Evolutionary conservation across 2,888 invertebrate species (phyloP).

Genomic region (Brachylomia viminalis): DNA sequence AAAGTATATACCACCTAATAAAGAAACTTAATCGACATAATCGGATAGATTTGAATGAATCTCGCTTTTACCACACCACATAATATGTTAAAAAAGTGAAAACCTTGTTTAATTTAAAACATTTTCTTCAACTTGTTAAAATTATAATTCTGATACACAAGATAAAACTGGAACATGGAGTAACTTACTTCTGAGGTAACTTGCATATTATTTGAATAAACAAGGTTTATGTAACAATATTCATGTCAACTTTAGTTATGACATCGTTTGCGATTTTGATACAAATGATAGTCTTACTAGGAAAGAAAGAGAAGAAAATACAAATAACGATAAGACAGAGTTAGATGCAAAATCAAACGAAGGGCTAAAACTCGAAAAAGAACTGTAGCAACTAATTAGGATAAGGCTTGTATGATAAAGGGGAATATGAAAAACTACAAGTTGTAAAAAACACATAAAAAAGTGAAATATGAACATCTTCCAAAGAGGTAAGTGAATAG

Average conservation of each 20-base stretch:
- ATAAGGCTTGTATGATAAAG: not conserved
- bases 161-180: conserved; percentile 56
- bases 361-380: not conserved
- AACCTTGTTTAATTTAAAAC: conserved; percentile 50
- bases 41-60: conserved; percentile 48
- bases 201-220: conserved; percentile 61
- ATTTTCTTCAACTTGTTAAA: conserved; percentile 46
- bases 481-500: conserved; percentile 22
- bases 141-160: conserved; percentile 50
- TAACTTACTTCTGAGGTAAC: conserved; percentile 46
- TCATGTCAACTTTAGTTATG: conserved; percentile 46
- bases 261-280: conserved; percentile 27
- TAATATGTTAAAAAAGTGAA: conserved; percentile 56
- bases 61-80: conserved; percentile 39
- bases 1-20: conserved; percentile 29
- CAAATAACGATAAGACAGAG: not conserved
- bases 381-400: not conserved
- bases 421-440: not conserved
- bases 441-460: conserved; percentile 2
- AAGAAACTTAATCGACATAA: conserved; percentile 19
- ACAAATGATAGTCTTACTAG: conserved; percentile 7
- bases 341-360: not conserved
- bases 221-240: conserved; percentile 52
- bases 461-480: not conserved
- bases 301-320: not conserved